These are phyloP conservation scores for Uromys caudimaculatus DNA, from an alignment of 2,797 vertebrate genomes.

Conservation along the genomic window DNA sequence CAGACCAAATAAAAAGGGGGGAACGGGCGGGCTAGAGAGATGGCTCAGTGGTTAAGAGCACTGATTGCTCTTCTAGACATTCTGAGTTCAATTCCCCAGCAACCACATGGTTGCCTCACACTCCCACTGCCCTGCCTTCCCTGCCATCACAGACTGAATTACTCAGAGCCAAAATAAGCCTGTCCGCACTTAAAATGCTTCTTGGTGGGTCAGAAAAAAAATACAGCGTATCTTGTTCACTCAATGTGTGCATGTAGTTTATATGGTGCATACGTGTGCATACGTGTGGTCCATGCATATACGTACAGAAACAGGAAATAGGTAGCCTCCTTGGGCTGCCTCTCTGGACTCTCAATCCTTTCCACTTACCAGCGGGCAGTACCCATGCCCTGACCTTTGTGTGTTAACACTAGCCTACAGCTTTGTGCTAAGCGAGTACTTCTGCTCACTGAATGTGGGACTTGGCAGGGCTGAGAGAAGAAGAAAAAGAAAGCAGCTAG, in stretches of 20 bases:
- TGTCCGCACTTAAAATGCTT: not conserved
- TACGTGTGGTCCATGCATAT: not conserved
- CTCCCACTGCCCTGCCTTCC: not conserved
- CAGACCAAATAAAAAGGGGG: not conserved
- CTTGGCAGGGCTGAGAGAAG: fast-evolving
- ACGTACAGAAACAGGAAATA: not conserved
- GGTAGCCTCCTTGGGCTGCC: not conserved
- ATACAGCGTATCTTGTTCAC: not conserved
- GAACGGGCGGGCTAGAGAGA: not conserved
- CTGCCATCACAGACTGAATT: not conserved
- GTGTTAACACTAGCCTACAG: not conserved
- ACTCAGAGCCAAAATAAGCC: not conserved
- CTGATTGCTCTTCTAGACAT: not conserved
- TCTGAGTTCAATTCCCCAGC: not conserved
- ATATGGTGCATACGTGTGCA: not conserved
- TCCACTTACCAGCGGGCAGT: not conserved
- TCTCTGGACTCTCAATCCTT: not conserved
- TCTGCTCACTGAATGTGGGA: not conserved
- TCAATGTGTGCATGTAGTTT: not conserved
- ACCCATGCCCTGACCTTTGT: not conserved
- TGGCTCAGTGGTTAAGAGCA: too few relatives aligned
- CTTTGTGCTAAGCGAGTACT: not conserved
- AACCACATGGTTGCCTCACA: not conserved
- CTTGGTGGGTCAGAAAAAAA: not conserved
- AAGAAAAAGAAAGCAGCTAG: too few relatives aligned